Base-by-base conservation (phyloP, 2,888 invertebrate genomes). In the Acronicta alni region DNA sequence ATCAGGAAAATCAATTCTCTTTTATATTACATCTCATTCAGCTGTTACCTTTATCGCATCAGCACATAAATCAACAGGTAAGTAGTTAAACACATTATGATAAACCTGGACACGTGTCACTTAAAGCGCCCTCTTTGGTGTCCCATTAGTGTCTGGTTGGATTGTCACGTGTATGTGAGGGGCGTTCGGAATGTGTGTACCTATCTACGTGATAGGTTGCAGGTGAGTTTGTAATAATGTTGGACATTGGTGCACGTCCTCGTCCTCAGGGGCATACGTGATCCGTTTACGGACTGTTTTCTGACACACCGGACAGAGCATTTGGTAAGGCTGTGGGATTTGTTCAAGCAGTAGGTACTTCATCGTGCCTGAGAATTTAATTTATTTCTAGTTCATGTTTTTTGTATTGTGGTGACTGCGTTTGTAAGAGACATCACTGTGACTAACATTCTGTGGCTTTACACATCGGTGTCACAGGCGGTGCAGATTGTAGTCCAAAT, bases 221-320 rank as follows among this genome's bases (percentile, higher is more conserved):
- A 57, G 64, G 71, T 74, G 63, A 59, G 57, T 53, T 46, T 53
- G 65, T 81, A 82, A 85, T 82, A 80, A 75, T 75, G 76, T 76
- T 56, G 74, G 81, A 80, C 81, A 81, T 81, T 78, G 82, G 75
- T 77, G 70, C 79, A 73, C 77, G 79, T 79, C 53, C 60, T 26
- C 58, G 54, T 32, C 55, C 61, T 70, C 57, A 49, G 43, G 54
- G 48, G 46, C 32, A 65, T 26, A 79, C 85, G 87, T 86, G 86
- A 83, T 59, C 69, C 37, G 80, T 53, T 57, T 75, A 16, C 49
- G 14, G 38, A 30, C 32, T 44, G 41, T 56, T 23, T 35, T 23
- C 39, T 54, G 16, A 57, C 48, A 52, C 52, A 62, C 42, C 38
- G 37, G 16, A 18, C 9, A 4, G 35, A 46, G 3, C 20, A 15